Evolutionary conservation across 2,888 invertebrate genomes (phyloP), one percentile per base, ranked within the genome.

Genomic region (Ypsolopha sequella): DNA sequence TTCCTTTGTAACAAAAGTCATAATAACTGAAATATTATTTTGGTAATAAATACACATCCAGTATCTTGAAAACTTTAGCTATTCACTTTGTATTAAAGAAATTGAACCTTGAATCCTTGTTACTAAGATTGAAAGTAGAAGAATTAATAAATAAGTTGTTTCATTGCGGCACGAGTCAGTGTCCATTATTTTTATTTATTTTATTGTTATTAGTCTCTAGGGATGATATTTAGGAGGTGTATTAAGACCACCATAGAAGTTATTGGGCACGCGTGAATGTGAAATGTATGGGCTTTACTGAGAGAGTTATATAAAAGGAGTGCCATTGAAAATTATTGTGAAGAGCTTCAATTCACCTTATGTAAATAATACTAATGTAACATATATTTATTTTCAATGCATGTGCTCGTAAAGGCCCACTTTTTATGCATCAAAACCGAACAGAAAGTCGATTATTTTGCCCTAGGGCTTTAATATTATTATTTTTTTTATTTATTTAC

Each of bases 141-240:
- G 39, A 38, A n/a, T n/a, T 10, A 7, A 41, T 41, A 11, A 41
- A 41, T 7, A 24, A 36, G 36, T 47, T 47, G 36, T 44, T 52
- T 50, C 38, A 34, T 8, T 50, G 41, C 47, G 46, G 50, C 45
- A 50, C 47, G 52, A 6, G 0, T 13, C 10, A 46, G 36, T 53
- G 52, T 54, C 55, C 55, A 55, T 55, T 57, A 60, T 56, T 55
- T 43, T 51, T 58, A 64, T 70, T 70, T 70, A 65, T 64, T 65
- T 63, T 64, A 65, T 60, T 63, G 61, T 63, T 58, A 57, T 60
- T 67, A 65, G 67, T 65, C 70, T 59, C 46, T 59, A 62, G 60
- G 55, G 58, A 66, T 68, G 65, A 66, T 61, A 64, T 69, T 65
- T 66, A 61, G 66, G 62, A 62, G 53, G 52, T 64, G 57, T 58